phyloP scores from a whole-genome alignment of 2,113 vertebrate genomes.

The Pedionomus torquatus region DNA sequence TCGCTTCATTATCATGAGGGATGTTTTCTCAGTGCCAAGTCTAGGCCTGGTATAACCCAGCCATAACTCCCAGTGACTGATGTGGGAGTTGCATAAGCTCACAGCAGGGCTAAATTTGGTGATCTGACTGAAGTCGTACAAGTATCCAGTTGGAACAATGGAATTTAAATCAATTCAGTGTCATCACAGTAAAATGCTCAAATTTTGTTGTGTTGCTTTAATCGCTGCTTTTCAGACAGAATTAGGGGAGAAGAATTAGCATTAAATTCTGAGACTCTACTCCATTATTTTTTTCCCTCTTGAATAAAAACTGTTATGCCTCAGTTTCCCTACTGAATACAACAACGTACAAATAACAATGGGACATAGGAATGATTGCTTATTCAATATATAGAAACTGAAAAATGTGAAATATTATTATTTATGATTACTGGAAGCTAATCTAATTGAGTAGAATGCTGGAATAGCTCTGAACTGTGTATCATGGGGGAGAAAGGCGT shows the following conservation, averaged over 20 bases:
- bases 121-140: constrained; percentile 35
- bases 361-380: background rate
- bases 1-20: constrained; percentile 69
- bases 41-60: constrained; percentile 53
- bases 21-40: constrained; percentile 65
- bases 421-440: background rate
- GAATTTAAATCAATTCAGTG: constrained; percentile 71
- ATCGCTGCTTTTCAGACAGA: constrained; percentile 12
- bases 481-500: background rate
- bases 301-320: background rate
- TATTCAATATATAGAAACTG: background rate
- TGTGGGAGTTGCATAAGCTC: constrained; percentile 55
- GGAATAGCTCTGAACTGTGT: background rate
- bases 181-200: constrained; percentile 51
- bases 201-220: constrained; percentile 66
- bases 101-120: constrained; percentile 59
- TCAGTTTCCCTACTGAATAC: constrained; percentile 16
- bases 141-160: constrained; percentile 67
- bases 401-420: background rate
- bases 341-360: background rate
- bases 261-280: background rate
- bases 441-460: background rate
- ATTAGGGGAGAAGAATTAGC: background rate
- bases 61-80: constrained; percentile 60
- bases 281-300: background rate